phyloP scores from a whole-genome alignment of 92 coral and sea anemone genomes.

The Desmophyllum pertusum region DNA sequence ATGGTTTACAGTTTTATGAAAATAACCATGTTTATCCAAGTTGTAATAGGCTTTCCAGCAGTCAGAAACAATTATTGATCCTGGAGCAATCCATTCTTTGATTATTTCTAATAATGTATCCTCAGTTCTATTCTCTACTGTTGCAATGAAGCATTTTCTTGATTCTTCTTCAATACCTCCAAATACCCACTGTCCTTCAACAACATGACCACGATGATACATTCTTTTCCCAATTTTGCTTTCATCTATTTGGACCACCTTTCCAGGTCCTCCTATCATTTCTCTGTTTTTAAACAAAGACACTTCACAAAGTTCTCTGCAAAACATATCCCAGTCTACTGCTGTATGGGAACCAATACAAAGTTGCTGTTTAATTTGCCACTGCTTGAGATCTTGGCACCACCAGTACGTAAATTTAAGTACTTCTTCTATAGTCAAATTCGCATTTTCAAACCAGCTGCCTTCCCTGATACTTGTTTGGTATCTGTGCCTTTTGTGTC shows the following conservation, averaged over 20 bases:
- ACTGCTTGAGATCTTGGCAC: slow-evolving; percentile 39
- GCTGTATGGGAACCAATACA: slow-evolving; percentile 36
- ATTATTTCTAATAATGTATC: slow-evolving; percentile 44
- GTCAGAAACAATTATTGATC: slow-evolving; percentile 63
- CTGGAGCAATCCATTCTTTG: slow-evolving; percentile 56
- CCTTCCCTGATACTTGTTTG: slow-evolving; percentile 39
- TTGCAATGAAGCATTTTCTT: slow-evolving; percentile 42
- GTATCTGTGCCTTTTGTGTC: slow-evolving; percentile 24
- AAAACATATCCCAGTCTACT: slow-evolving; percentile 62
- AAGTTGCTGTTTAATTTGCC: slow-evolving; percentile 50
- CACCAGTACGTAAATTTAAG: no score
- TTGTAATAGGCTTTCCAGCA: slow-evolving; percentile 77
- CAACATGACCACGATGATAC: slow-evolving; percentile 51
- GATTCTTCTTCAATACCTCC: slow-evolving; percentile 53
- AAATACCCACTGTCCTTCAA: slow-evolving; percentile 54
- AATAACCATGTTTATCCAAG: no score
- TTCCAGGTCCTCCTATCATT: slow-evolving; percentile 51
- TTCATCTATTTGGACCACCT: slow-evolving; percentile 46
- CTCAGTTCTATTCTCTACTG: slow-evolving; percentile 48
- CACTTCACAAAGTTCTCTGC: slow-evolving; percentile 52
- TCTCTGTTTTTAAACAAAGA: slow-evolving; percentile 12
- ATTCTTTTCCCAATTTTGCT: slow-evolving; percentile 48
- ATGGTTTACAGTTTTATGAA: no score
- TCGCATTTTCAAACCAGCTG: slow-evolving; percentile 40
- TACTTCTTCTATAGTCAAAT: slow-evolving; percentile 42